These are phyloP conservation scores for Thermophis baileyi DNA, from an alignment of 2,113 vertebrate species.

Conservation along the genomic window DNA sequence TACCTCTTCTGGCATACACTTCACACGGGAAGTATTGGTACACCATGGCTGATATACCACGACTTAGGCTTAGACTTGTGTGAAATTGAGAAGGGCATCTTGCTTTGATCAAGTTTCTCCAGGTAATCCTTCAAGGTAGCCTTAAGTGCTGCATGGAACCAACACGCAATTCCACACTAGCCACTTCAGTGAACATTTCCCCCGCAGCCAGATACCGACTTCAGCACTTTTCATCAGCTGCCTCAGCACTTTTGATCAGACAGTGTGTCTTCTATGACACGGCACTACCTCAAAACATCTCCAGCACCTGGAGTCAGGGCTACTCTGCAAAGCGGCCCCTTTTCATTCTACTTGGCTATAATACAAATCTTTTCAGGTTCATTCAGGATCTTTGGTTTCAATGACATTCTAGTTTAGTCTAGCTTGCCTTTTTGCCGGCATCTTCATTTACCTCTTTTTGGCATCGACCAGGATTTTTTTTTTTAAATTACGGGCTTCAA, in stretches of 20 bases:
- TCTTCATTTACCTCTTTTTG: neutral
- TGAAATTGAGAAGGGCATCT: neutral
- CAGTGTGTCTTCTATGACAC: neutral
- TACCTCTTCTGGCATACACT: neutral
- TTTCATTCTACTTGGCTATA: neutral
- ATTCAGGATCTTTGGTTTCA: neutral
- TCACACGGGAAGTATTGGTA: neutral
- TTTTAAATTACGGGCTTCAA: neutral
- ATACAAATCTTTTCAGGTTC: neutral
- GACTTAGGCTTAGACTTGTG: neutral
- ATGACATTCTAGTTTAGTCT: neutral
- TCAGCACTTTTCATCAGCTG: neutral
- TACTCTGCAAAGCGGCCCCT: neutral
- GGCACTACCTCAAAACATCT: neutral
- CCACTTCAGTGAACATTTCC: neutral
- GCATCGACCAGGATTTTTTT: neutral
- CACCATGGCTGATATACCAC: neutral
- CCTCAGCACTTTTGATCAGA: neutral
- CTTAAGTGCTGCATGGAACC: neutral
- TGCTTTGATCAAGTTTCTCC: neutral
- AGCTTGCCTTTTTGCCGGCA: neutral
- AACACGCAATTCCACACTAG: neutral
- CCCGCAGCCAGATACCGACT: neutral
- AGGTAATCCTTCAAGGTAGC: neutral
- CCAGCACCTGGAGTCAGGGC: neutral